A percentile compares a stretch with the other conserved stretches of the same genome.
phyloP scores from a whole-genome alignment of 2,888 invertebrate species.

The Plagodis pulveraria region DNA sequence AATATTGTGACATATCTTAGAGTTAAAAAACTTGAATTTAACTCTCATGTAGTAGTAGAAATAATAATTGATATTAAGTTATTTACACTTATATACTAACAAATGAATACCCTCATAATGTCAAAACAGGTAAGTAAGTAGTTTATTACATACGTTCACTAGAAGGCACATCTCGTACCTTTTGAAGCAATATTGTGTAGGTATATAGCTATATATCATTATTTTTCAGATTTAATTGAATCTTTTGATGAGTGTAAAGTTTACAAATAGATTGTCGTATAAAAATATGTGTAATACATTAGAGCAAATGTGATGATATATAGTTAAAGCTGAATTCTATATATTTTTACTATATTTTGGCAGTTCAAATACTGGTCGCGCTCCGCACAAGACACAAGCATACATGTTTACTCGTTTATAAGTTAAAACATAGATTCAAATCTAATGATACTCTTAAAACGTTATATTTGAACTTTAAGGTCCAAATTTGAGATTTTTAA shows the following conservation, averaged over 20 bases:
- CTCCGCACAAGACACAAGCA: slow-evolving; percentile 77
- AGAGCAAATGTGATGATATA: slow-evolving; percentile 47
- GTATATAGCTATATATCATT: background rate
- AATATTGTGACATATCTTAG: too few relatives aligned
- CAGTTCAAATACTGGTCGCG: slow-evolving; percentile 79
- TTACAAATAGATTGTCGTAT: slow-evolving; percentile 33
- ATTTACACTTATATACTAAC: slow-evolving; percentile 60
- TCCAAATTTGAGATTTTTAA: slow-evolving; percentile 58
- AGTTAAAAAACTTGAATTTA: too few relatives aligned
- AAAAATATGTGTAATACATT: slow-evolving; percentile 45
- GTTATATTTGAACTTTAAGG: slow-evolving; percentile 1
- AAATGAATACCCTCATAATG: slow-evolving; percentile 71
- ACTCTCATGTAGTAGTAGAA: too few relatives aligned
- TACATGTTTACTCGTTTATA: slow-evolving; percentile 35
- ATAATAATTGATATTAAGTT: background rate
- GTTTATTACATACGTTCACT: slow-evolving; percentile 50
- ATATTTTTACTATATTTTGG: slow-evolving; percentile 62
- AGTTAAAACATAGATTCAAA: slow-evolving; percentile 11
- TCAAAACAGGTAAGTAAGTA: slow-evolving; percentile 30
- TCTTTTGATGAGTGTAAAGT: slow-evolving; percentile 26
- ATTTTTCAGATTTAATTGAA: slow-evolving; percentile 7
- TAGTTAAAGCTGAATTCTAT: slow-evolving; percentile 62
- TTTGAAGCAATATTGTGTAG: slow-evolving; percentile 49
- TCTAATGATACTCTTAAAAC: slow-evolving; percentile 11
- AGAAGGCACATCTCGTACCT: slow-evolving; percentile 80